A percentile compares a stretch with the other conserved stretches of the same genome.
These are phyloP conservation scores for Megastigmus dorsalis DNA, from an alignment of 2,888 invertebrate genomes.

Conservation along the genomic window DNA sequence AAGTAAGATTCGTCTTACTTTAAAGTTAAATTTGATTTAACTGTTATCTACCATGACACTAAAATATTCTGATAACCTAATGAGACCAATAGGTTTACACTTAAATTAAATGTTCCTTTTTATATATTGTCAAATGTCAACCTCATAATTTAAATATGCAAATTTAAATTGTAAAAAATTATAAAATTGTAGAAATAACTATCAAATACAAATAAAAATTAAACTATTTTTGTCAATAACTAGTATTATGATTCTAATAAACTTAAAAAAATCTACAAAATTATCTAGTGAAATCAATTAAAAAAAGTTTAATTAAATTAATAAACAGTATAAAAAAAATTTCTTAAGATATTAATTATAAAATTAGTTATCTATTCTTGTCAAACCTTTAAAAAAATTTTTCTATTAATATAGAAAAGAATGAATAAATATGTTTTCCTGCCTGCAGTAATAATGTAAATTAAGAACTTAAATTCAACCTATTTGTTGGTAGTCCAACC, in stretches of 20 bases:
- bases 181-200: slow-evolving; percentile 40
- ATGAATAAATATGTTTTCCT: slow-evolving; percentile 46
- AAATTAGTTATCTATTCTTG: slow-evolving; percentile 10
- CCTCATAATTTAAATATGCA: slow-evolving; percentile 23
- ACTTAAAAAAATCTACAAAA: slow-evolving; percentile 27
- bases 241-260: slow-evolving; percentile 16
- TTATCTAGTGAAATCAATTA: slow-evolving; percentile 23
- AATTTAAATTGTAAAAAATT: slow-evolving; percentile 38
- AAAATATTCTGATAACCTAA: slow-evolving; percentile 46
- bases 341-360: slow-evolving; percentile 29
- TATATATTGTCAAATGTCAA: slow-evolving; percentile 48
- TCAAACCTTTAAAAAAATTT: background rate
- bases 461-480: slow-evolving; percentile 47
- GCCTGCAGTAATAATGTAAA: slow-evolving; percentile 41
- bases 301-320: slow-evolving; percentile 25
- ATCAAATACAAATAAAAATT: slow-evolving; percentile 39
- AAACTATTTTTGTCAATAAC: slow-evolving; percentile 29
- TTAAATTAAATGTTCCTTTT: slow-evolving; percentile 43
- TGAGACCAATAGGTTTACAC: slow-evolving; percentile 53
- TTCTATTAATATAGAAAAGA: too few relatives aligned
- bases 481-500: slow-evolving; percentile 81
- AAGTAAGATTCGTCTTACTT: slow-evolving; percentile 8
- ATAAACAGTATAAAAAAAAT: slow-evolving; percentile 44
- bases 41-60: slow-evolving; percentile 28
- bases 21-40: slow-evolving; percentile 10